phyloP scores from a whole-genome alignment of 2,797 vertebrate species.

The Kryptopterus vitreolus region DNA sequence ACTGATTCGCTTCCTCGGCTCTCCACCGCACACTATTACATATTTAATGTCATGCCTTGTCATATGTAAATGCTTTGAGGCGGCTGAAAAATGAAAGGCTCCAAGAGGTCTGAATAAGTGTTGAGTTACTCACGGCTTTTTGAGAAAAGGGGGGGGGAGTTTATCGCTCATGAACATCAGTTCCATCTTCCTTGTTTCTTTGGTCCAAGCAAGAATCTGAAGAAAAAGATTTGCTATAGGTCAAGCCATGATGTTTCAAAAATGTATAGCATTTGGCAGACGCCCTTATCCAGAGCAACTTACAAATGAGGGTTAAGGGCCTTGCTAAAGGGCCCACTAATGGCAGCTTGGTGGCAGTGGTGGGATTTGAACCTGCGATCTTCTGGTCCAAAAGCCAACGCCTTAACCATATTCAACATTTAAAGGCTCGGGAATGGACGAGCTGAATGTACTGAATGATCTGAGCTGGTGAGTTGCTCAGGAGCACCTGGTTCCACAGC shows the following conservation, averaged over 20 bases:
- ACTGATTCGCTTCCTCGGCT: constrained; percentile 16
- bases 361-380: too few species aligned
- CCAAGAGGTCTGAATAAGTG: neutral
- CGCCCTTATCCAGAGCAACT: too few species aligned
- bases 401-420: too few species aligned
- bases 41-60: constrained; percentile 10
- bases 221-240: neutral
- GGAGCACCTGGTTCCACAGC: too few species aligned
- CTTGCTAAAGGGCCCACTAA: too few species aligned
- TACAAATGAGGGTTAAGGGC: too few species aligned
- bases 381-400: too few species aligned
- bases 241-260: neutral
- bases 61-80: constrained; percentile 5
- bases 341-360: too few species aligned
- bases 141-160: neutral
- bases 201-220: neutral
- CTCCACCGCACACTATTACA: neutral
- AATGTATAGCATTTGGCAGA: too few species aligned
- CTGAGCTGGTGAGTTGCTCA: too few species aligned
- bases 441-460: too few species aligned
- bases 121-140: neutral
- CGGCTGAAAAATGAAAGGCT: constrained; percentile 1
- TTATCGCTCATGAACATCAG: neutral
- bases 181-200: neutral
- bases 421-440: too few species aligned